Base-by-base conservation (phyloP, 1,140 invertebrate genomes). In the Rhopalosiphum padi region DNA sequence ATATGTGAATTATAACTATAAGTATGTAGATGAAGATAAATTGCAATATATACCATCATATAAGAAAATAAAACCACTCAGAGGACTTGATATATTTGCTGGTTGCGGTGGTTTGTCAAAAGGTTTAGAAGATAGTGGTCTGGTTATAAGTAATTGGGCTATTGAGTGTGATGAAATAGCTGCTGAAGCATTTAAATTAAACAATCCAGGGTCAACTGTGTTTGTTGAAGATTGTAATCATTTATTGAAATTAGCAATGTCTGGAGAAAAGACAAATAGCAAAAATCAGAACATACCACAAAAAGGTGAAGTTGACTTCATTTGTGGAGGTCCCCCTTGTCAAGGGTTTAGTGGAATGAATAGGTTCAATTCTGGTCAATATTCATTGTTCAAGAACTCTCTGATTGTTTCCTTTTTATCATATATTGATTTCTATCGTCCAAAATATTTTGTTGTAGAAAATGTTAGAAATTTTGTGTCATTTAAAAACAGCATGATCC, bases 291-390 rank as follows among this genome's bases (percentile, higher is more conserved):
- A 95, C 23, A 95, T 98, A 77, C 98, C 98, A 2, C 95, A 96
- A 94, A 97, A 97, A 94, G 97, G 98, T 15, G 97, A 98, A 94
- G 98, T 99, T 2, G 98, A 98, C 94, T 95, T 98, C 77, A 95
- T 99, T 7, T 98, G 97, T 95, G 98, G 98, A 68, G 98, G 98
- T 11, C 98, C 98, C n/a, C 98, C 98, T 2, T 99, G 98, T 95
- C 98, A 99, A 95, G 98, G 98, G 0, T 99, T 98, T 95, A 98
- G 97, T 94, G 97, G 97, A 46, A 98, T 98, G 97, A 98, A 98
- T 95, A 96, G 98, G 37, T 98, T 98, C 95, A 98, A 98, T 95
- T 97, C 96, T 0, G 95, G 97, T n/a, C 97, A 98, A 94, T 98
- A 98, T 95, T 98, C 98, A 1, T 96, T 97, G 51, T 98, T 98